These are phyloP conservation scores for Ypsolopha scabrella DNA, from an alignment of 2,888 invertebrate genomes.

Conservation along the genomic window DNA sequence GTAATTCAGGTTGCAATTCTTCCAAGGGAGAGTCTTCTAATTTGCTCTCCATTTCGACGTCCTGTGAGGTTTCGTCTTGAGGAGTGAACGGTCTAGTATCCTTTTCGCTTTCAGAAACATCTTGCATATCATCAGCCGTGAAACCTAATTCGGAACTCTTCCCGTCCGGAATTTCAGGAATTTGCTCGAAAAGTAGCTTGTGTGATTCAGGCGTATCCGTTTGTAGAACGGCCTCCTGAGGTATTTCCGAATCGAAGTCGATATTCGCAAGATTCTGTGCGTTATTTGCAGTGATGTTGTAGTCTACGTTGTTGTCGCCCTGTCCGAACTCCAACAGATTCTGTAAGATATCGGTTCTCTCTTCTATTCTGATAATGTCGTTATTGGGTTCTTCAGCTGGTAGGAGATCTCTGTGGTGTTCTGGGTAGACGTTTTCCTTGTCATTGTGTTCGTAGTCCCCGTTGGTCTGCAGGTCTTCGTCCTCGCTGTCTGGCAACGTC, in stretches of 20 bases:
- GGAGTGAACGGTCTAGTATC: conserved; percentile 27
- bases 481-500: conserved; percentile 64
- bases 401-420: conserved; percentile 20
- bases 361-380: conserved; percentile 46
- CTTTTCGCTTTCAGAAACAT: conserved; percentile 3
- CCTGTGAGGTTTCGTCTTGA: conserved; percentile 45
- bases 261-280: conserved; percentile 36
- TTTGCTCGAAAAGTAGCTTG: conserved; percentile 60
- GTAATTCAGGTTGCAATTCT: conserved; percentile 17
- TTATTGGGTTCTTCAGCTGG: conserved; percentile 39
- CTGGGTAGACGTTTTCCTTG: conserved; percentile 42
- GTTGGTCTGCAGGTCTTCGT: conserved; percentile 48
- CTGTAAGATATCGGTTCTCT: conserved; percentile 28
- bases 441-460: conserved; percentile 26
- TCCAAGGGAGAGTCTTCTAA: conserved; percentile 32
- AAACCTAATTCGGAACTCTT: conserved; percentile 61
- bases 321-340: conserved; percentile 28
- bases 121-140: conserved; percentile 35
- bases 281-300: conserved; percentile 31
- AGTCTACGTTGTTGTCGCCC: conserved; percentile 39
- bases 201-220: conserved; percentile 66
- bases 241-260: conserved; percentile 41
- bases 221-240: conserved; percentile 38
- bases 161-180: conserved; percentile 63
- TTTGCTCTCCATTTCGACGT: conserved; percentile 45